These are phyloP conservation scores for Nixonia krombeini DNA, from an alignment of 1,140 invertebrate species.

Conservation along the genomic window DNA sequence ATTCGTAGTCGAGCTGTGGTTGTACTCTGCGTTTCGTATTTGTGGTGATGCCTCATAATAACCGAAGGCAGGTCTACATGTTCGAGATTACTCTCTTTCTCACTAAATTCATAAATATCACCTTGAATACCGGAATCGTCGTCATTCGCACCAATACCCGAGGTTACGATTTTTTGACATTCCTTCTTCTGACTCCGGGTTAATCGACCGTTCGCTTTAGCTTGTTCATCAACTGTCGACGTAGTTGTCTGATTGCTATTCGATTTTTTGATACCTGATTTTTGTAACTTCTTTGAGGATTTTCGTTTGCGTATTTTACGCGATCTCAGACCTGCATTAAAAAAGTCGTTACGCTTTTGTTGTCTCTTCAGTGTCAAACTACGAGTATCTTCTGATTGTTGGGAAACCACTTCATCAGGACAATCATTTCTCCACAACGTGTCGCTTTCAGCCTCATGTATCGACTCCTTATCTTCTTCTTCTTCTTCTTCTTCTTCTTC, in stretches of 20 bases:
- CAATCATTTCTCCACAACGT: conserved; percentile 8
- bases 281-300: conserved; percentile 60
- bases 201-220: conserved; percentile 54
- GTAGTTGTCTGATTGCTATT: conserved; percentile 5
- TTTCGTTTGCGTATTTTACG: conserved; percentile 65
- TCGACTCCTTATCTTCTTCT: too few species aligned
- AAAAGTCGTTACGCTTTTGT: conserved; percentile 17
- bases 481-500: conserved; percentile 8
- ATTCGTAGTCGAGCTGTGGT: conserved; percentile 29
- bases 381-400: conserved; percentile 57
- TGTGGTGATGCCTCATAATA: conserved; percentile 43
- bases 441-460: background rate
- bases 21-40: conserved; percentile 52
- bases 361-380: conserved; percentile 62
- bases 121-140: conserved; percentile 70
- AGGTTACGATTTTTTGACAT: conserved; percentile 43
- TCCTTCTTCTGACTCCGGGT: conserved; percentile 64
- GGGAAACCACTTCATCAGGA: conserved; percentile 9
- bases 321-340: conserved; percentile 62
- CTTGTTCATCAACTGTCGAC: conserved; percentile 17
- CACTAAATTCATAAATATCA: conserved; percentile 69
- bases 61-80: conserved; percentile 59
- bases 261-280: conserved; percentile 50
- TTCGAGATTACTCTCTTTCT: conserved; percentile 67
- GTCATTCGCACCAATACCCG: conserved; percentile 59